phyloP scores from a whole-genome alignment of 2,113 vertebrate genomes.

The human (Homo sapiens) region GRCh38 chr15:49648501-49649000 shows the following conservation, averaged over 20 bases:
- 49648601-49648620: background rate
- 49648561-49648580: too few species aligned
- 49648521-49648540: too few species aligned
- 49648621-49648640: background rate
- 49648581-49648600: too few species aligned
- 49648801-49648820: background rate
- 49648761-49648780: background rate
- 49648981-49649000: background rate
- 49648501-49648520: too few species aligned
- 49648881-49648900: background rate
- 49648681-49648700: background rate
- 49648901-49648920: background rate
- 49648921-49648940: slow-evolving; percentile 25
- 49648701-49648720: background rate
- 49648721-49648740: background rate
- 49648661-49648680: background rate
- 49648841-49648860: slow-evolving; percentile 6
- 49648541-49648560: too few species aligned
- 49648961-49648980: background rate
- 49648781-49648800: background rate
- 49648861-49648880: slow-evolving; percentile 38
- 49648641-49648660: background rate
- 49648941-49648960: background rate
- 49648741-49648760: background rate
- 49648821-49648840: background rate